Evolutionary conservation across 2,113 vertebrate species (phyloP), one percentile per base, ranked within the genome.

Genomic region (Triplophysa rosa): DNA sequence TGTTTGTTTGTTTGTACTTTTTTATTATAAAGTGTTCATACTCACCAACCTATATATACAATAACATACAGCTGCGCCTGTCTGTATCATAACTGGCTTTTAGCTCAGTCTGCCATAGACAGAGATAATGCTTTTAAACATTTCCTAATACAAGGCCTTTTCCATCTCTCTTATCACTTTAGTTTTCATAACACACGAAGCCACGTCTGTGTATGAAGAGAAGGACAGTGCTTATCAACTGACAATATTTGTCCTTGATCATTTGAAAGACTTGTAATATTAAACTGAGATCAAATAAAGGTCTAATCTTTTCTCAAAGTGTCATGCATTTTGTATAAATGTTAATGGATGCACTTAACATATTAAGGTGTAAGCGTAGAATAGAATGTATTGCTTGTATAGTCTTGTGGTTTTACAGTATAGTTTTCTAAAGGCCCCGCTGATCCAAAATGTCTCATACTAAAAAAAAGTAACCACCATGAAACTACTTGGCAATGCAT

Each of bases 271-370:
- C 12, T n/a, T 64, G 10, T 26, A 23, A 21, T 61, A 29, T 61
- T 61, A 26, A 70, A 19, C 23, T 63, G 52, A 73, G 49, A 58
- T 71, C 17, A 72, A 72, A 40, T 71, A 42, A 23, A 58, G 42
- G 2, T 56, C 19, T n/a, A 58, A 59, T 21, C 54, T 16, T 12
- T 37, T 71, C 6, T 66, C 8, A 62, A 6, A 12, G 17, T 33
- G 26, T 4, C 13, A n/a, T 42, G 21, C 13, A 29, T 69, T 69
- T 9, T 47, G 1, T 10, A 33, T 29, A 54, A 52, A 1, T 54
- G 16, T 54, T 11, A 4, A 1, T 54, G 16, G 17, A 9, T 47
- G 13, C 21, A 17, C 17, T 3, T 8, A 21, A 58, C 2, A 58
- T 58, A 21, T 21, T 58, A n/a, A n/a, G 8, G 17, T 58, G 19